phyloP scores from a whole-genome alignment of 2,797 vertebrate species.

The Parauchenoglanis punctatus region DNA sequence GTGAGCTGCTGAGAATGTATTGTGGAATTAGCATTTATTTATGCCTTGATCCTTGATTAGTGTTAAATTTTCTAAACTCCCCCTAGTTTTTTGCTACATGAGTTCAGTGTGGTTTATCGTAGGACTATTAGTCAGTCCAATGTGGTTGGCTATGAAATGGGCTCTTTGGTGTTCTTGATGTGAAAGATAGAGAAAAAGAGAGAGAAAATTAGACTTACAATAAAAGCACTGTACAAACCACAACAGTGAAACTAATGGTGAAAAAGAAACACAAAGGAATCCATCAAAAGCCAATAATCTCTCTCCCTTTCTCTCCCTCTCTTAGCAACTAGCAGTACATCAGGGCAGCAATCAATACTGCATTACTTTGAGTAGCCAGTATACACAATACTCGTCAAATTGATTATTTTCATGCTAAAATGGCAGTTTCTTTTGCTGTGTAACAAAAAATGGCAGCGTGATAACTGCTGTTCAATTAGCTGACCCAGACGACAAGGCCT shows the following conservation, averaged over 20 bases:
- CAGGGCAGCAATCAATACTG: constrained; percentile 79
- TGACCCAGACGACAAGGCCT: constrained; percentile 50
- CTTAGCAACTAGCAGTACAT: constrained; percentile 72
- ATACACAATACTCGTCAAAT: constrained; percentile 83
- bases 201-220: constrained; percentile 37
- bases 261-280: constrained; percentile 69
- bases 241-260: constrained; percentile 36
- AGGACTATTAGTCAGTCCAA: neutral
- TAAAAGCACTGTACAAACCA: constrained; percentile 43
- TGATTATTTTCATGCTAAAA: constrained; percentile 82
- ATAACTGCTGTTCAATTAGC: constrained; percentile 78
- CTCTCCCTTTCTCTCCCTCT: constrained; percentile 32
- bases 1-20: neutral
- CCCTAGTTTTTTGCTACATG: neutral
- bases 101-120: neutral
- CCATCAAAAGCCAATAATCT: constrained; percentile 80
- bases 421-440: constrained; percentile 78
- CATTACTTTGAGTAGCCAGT: constrained; percentile 82
- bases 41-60: constrained; percentile 14
- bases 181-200: constrained; percentile 17
- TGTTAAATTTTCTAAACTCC: neutral
- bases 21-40: neutral
- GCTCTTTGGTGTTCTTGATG: constrained; percentile 11
- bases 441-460: constrained; percentile 63
- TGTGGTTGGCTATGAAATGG: constrained; percentile 26